Conservation (phyloP, 2,113 vertebrate genomes). For the Elgaria multicarinata region DNA sequence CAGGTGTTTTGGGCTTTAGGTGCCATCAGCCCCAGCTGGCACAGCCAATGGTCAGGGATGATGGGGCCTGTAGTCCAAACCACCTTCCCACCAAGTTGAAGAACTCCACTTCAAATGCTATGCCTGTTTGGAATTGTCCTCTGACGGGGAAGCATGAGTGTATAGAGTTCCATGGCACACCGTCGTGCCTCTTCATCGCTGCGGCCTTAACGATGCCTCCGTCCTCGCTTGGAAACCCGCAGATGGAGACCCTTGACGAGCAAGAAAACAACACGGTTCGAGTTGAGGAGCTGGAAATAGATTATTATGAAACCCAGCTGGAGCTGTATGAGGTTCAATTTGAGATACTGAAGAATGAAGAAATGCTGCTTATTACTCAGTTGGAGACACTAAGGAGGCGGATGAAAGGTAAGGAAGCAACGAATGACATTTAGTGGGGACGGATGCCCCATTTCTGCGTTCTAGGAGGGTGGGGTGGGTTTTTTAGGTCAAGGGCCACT, state of each 20-base stretch:
- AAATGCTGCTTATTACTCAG: constrained; percentile 89
- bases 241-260: constrained; percentile 84
- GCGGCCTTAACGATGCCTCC: constrained; percentile 35
- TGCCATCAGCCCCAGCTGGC: no score
- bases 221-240: constrained; percentile 27
- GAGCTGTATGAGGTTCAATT: constrained; percentile 92
- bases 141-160: background rate
- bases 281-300: constrained; percentile 89
- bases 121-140: background rate
- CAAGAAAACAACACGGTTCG: constrained; percentile 63
- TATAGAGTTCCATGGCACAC: background rate
- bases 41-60: no score
- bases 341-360: constrained; percentile 92
- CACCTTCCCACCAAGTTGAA: no score
- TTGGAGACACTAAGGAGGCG: constrained; percentile 86
- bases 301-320: constrained; percentile 91
- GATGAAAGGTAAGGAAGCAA: constrained; percentile 85
- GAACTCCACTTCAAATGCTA: background rate
- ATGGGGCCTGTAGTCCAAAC: no score
- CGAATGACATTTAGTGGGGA: no score
- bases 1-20: no score
- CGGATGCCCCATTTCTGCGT: background rate
- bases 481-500: no score
- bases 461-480: background rate
- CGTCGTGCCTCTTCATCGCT: background rate